Evolutionary conservation across 2,113 vertebrate genomes (phyloP), one percentile per base, ranked within the genome.

Genomic region (Lampris megalopsis): DNA sequence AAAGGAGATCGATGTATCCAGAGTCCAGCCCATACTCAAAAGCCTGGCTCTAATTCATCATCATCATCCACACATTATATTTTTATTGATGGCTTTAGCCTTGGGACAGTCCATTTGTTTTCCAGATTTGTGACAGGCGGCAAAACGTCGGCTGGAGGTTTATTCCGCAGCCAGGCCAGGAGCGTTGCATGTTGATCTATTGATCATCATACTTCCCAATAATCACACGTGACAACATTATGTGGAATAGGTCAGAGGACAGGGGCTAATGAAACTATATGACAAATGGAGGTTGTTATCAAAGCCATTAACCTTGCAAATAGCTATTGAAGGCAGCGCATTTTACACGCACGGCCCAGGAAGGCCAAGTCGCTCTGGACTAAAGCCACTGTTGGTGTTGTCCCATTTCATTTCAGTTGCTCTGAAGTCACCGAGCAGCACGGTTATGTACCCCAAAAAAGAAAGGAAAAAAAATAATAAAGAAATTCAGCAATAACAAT

Each of bases 201-300:
- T 94, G 96, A 97, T 97, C 95, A 94, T 94, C 94, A 92, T 95
- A 95, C 95, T 75, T 95, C 92, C 94, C 94, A 91, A 96, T 97
- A 96, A 96, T 96, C 97, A 97, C 95, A 95, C 96, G 94, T 95
- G 95, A 96, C 95, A 95, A 94, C 95, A 93, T 95, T 94, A 95
- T 95, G 94, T 94, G 95, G 93, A 86, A 93, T 92, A 69, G 95
- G 96, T 96, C 96, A 96, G 91, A 93, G 93, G 93, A 93, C 84
- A 91, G 88, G 24, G 88, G 94, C 94, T 97, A 96, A 97, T 96
- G 95, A 96, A 95, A 95, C 92, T 91, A 94, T 92, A 94, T 88
- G 88, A 83, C 92, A 96, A 95, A 97, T 96, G 95, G 95, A 97
- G 96, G 95, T 93, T 91, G 93, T 94, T 95, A 94, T 94, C 92